Evolutionary conservation across 1,140 invertebrate species (phyloP), one percentile per base, ranked within the genome.

Genomic region (Pristionchus pacificus): DNA sequence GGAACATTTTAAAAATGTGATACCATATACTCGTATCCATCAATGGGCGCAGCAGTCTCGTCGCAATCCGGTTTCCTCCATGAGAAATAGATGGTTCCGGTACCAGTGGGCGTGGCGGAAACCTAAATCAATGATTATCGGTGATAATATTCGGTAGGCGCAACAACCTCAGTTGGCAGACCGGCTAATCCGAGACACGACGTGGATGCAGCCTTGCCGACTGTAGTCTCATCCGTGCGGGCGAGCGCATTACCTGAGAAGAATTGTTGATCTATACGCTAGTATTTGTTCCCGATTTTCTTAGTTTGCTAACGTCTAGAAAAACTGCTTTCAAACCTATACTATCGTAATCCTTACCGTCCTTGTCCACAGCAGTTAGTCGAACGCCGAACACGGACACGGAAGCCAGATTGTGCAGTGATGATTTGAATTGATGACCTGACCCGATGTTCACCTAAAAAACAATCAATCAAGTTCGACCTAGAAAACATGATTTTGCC

Each of bases 11-110:
- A 49, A 10, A 49, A 49, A 49, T 49, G 38, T 49, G 19, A 38
- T 72, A 84, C 80, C 60, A 80, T 66, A 65, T 83, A 84, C 71
- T 83, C 81, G 62, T 84, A 83, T 55, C 81, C 81, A 61, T 77
- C 75, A 29, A 82, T 68, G 57, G 79, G 73, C 25, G 71, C 74
- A 33, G 57, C 59, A 63, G 63, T 67, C 38, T 81, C 76, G 60
- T 80, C 79, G 62, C 81, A 83, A 25, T 67, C 66, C n/a, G 82
- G 79, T 29, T 33, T 58, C 57, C 74, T 69, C 81, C 81, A 83
- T 38, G 65, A 64, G 60, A 77, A 68, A 15, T 59, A 59, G 55
- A 76, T 6, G 6, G 38, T 10, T 49, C 38, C 38, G 6, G 19
- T 58, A 13, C 61, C 27, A 55, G 68, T 31, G 29, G 60, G 60